These are phyloP conservation scores for Leptestheria dahalacensis DNA, from an alignment of 1,140 invertebrate species.

Conservation along the genomic window DNA sequence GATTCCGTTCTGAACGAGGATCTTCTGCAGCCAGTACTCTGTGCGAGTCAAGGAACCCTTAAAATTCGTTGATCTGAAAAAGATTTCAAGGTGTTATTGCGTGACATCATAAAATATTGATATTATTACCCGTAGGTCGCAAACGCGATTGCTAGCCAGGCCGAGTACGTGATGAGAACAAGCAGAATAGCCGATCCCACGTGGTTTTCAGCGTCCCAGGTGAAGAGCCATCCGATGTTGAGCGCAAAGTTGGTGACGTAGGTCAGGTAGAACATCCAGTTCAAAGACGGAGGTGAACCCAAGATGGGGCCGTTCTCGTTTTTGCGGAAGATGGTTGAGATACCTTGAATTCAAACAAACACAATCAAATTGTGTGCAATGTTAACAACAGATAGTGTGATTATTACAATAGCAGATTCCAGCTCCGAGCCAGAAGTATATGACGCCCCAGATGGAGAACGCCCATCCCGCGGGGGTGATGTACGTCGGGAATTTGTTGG, in stretches of 20 bases:
- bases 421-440: constrained; percentile 11
- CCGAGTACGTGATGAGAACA: constrained; percentile 9
- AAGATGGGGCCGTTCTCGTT: constrained; percentile 3
- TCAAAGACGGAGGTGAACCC: neutral
- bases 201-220: constrained; percentile 7
- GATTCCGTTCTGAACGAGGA: constrained; percentile 9
- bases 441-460: constrained; percentile 11
- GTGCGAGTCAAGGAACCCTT: neutral
- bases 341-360: neutral
- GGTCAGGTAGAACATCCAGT: constrained; percentile 6
- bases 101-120: neutral
- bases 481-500: constrained; percentile 1
- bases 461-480: constrained; percentile 10
- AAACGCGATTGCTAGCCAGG: constrained; percentile 4
- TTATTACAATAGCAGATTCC: constrained; percentile 10
- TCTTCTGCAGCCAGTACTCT: constrained; percentile 5
- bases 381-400: neutral
- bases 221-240: constrained; percentile 10
- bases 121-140: constrained; percentile 1
- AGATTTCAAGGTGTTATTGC: no score
- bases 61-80: neutral
- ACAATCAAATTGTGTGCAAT: neutral
- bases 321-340: constrained; percentile 3
- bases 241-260: neutral
- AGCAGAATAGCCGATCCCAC: constrained; percentile 7